Base-by-base conservation (phyloP, 2,797 vertebrate species). In the Eupleurogrammus muticus region DNA sequence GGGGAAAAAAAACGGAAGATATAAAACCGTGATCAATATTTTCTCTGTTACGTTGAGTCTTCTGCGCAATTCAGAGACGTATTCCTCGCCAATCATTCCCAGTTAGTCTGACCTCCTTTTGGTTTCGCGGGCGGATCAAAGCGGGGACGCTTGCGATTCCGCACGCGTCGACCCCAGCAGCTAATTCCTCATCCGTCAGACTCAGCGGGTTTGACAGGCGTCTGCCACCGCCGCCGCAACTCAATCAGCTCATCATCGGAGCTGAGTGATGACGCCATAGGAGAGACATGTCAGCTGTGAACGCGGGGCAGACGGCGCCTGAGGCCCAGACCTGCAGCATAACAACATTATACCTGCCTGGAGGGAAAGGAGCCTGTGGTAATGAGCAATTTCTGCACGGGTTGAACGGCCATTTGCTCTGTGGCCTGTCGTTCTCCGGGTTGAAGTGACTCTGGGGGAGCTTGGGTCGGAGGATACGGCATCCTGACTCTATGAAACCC, bases 311-410 rank as follows among this genome's bases (percentile, higher is more conserved):
- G 54, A 28, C 9, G 7, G 57, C 1, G 3, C 17, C 57, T 40
- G 40, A 70, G 36, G 66, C 70, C 51, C 63, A 16, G 57, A 32
- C 34, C 44, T 21, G 42, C 44, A 67, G 57, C 55, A 14, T 50
- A 83, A 81, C 70, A 55, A 56, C 57, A 57, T 86, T 81, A 81
- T 28, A 73, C 64, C 67, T 68, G 71, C 76, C 70, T 69, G 60
- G 65, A 81, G 32, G 81, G 49, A 63, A 44, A 68, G 35, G 58
- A 72, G 53, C 65, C 63, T 36, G 32, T 42, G 11, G 49, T 81
- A 84, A 91, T 88, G 67, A 88, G 66, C 70, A 72, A 77, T 83
- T 88, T 90, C 87, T 87, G 80, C 36, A 14, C 69, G 62, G 79
- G 83, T 80, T 89, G 82, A 87, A 80, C 28, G 35, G 58, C 28